Evolutionary conservation across 2,113 vertebrate species (phyloP), one percentile per base, ranked within the genome.

Genomic region (Oplegnathus fasciatus): DNA sequence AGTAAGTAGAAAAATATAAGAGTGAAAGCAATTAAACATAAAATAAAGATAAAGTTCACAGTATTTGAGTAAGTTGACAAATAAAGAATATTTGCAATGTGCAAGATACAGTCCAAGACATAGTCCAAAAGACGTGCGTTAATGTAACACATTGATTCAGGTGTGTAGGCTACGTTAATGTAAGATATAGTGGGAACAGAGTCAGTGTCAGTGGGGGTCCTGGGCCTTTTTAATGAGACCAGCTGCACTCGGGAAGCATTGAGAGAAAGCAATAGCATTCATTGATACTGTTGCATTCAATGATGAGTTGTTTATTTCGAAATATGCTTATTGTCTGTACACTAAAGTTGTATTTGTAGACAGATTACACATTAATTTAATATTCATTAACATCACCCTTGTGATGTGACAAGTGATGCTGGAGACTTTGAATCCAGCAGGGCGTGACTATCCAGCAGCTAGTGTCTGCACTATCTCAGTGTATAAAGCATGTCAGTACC

Each of bases 401-500:
- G 20, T 5, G 40, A 26, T 14, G 18, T 78, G 18, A 17, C 10
- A 28, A 68, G 22, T 69, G 6, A 80, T 14, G 26, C n/a, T 17
- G 0, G 5, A 54, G 13, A 22, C 28, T 44, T 4, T 64, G 32
- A 37, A 46, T 48, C 26, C 9, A 34, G 61, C 30, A 74, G 48
- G 17, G 75, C 64, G 6, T 30, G 42, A 82, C n/a, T 26, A 58
- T 68, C 46, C 30, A 67, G 28, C 66, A 62, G 76, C 48, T 30
- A 62, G 30, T 37, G 2, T 67, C 34, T 20, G 20, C 65, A 42
- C 37, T 37, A 57, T 5, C 37, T 78, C 37, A 8, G 30, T 48
- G 40, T 40, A 71, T 71, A 64, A 62, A 84, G 65, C 52, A 71
- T 22, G 10, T 50, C 44, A n/a, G 75, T 65, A 44, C 9, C 48